phyloP scores from a whole-genome alignment of 2,888 invertebrate species.

The Heteropelma amictum region DNA sequence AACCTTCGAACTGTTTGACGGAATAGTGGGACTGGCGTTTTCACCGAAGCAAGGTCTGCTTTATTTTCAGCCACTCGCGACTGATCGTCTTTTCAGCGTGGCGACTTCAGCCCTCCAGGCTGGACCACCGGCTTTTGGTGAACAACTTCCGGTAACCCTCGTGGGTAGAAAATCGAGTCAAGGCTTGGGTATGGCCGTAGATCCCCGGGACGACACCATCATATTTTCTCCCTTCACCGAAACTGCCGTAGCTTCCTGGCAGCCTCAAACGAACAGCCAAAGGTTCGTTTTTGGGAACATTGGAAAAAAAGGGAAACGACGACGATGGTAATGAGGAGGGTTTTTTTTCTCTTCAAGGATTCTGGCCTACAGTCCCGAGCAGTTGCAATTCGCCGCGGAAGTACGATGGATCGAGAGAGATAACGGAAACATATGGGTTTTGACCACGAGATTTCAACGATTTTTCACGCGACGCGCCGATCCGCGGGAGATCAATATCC shows the following conservation, averaged over 20 bases:
- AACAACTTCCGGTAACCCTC: slow-evolving; percentile 86
- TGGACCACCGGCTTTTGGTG: slow-evolving; percentile 85
- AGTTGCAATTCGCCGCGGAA: slow-evolving; percentile 89
- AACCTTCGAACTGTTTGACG: slow-evolving; percentile 86
- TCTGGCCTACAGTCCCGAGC: slow-evolving; percentile 85
- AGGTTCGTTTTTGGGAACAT: slow-evolving; percentile 78
- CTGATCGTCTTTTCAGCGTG: slow-evolving; percentile 88
- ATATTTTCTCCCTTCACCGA: slow-evolving; percentile 89
- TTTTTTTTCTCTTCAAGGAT: slow-evolving; percentile 79
- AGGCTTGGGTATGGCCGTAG: slow-evolving; percentile 86
- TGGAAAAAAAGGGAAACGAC: neutral
- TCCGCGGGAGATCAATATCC: slow-evolving; percentile 85
- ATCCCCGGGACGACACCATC: slow-evolving; percentile 86
- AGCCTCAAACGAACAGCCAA: slow-evolving; percentile 86
- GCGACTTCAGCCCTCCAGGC: slow-evolving; percentile 85
- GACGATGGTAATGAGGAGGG: neutral
- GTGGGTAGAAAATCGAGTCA: slow-evolving; percentile 92
- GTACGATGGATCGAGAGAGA: slow-evolving; percentile 85
- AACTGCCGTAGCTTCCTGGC: slow-evolving; percentile 90
- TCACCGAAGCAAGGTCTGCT: slow-evolving; percentile 83
- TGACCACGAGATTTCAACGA: slow-evolving; percentile 89
- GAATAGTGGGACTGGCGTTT: slow-evolving; percentile 85
- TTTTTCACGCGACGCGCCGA: slow-evolving; percentile 86
- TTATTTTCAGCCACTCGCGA: slow-evolving; percentile 87
- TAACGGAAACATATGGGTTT: slow-evolving; percentile 85